Percentiles rank a stretch among this genome's conserved stretches.
Evolutionary conservation across 2,797 vertebrate genomes (phyloP).

Genomic region (Jordanella pulchra): DNA sequence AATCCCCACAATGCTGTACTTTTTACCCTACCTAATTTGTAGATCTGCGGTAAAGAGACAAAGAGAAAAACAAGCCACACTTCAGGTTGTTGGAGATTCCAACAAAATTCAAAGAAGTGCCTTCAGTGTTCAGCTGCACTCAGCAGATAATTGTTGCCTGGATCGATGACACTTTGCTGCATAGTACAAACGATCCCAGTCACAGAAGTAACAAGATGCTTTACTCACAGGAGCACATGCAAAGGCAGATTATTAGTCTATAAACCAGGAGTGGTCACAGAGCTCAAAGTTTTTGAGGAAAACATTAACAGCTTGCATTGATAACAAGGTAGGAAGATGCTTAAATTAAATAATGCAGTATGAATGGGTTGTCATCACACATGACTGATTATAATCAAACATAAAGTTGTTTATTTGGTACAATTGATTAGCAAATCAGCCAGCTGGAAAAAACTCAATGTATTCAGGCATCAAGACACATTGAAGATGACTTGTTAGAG

Average conservation of each 20-base stretch:
- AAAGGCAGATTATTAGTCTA: slow-evolving; percentile 39
- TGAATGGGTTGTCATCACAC: background rate
- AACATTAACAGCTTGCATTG: background rate
- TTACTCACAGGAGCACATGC: slow-evolving; percentile 18
- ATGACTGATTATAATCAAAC: background rate
- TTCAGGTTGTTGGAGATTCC: background rate
- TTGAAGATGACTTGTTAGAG: background rate
- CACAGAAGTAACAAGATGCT: slow-evolving; percentile 16
- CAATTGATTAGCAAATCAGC: background rate
- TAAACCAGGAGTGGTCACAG: background rate
- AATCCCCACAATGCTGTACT: background rate
- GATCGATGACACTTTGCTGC: slow-evolving; percentile 47
- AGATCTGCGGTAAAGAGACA: slow-evolving; percentile 31
- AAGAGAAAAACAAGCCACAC: background rate
- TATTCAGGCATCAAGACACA: background rate
- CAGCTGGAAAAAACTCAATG: background rate
- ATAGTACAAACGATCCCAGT: slow-evolving; percentile 23
- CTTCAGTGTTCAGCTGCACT: slow-evolving; percentile 34
- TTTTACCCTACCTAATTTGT: background rate
- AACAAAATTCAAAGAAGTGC: slow-evolving; percentile 37
- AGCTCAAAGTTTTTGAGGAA: background rate
- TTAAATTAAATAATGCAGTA: background rate
- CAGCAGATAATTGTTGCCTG: slow-evolving; percentile 43
- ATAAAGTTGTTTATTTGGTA: background rate
- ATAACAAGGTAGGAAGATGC: background rate